Base-by-base conservation (phyloP, 2,888 invertebrate genomes). In the Tiphia femorata region DNA sequence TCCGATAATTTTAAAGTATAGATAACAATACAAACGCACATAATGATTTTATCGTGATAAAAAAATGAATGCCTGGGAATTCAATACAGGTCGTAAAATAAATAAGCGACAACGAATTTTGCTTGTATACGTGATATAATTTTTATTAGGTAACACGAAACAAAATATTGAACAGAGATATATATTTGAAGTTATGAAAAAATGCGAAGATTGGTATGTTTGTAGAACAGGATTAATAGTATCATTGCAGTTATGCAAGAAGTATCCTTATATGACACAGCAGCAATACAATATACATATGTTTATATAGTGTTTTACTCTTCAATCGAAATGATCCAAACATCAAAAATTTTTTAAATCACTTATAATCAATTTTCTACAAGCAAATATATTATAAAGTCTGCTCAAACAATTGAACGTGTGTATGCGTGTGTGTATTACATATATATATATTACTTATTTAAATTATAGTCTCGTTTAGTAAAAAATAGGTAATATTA, bases 271-370 rank as follows among this genome's bases (percentile, higher is more conserved):
- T 69, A 67, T 60, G 67, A 70, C 70, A 62, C 56, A 66, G 55
- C 58, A 64, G 56, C 57, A 59, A 37, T 69, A 66, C 44, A 58
- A 70, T 66, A 66, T 63, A 53, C 59, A 56, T 65, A 59, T 41
- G 55, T 56, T 49, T 63, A 67, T 64, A 64, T 70, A 70, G 49
- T 70, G 61, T 51, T 51, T 61, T 58, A 70, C 70, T 64, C 64
- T 66, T 64, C 67, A 69, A 67, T 70, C 67, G 69, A 69, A 69
- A 70, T 69, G 70, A 69, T 69, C 69, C 70, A 69, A 66, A 67
- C 70, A 35, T 59, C 58, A 55, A 58, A 50, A 61, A n/a, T n/a
- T n/a, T n/a, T n/a, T n/a, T n/a, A n/a, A n/a, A n/a, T n/a, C n/a
- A n/a, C n/a, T n/a, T n/a, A n/a, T 6, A 27, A 27, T 27, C 27